These are phyloP conservation scores for Astreopora myriophthalma DNA, from an alignment of 64 coral and sea anemone genomes.

Conservation along the genomic window DNA sequence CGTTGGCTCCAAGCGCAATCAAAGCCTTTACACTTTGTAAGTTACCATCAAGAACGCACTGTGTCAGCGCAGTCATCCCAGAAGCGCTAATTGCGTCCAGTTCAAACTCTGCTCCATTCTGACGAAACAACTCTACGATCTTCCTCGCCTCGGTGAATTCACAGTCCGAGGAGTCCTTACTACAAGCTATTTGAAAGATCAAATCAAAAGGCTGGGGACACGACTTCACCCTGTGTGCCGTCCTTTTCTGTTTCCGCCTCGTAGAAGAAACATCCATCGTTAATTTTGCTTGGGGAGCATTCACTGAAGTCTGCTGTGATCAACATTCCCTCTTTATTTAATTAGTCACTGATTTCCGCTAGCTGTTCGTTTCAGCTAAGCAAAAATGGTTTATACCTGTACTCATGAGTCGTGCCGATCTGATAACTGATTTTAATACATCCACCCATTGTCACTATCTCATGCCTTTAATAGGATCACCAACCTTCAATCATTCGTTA, in stretches of 20 bases:
- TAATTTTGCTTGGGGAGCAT: background rate
- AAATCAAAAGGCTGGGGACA: conserved; percentile 70
- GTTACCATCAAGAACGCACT: conserved; percentile 67
- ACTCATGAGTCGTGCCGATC: too few relatives aligned
- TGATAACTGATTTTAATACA: too few relatives aligned
- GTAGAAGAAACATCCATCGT: background rate
- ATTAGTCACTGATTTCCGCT: background rate
- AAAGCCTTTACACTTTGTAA: conserved; percentile 55
- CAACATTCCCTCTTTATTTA: background rate
- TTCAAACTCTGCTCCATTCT: conserved; percentile 11
- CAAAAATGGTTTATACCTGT: too few relatives aligned
- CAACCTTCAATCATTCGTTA: too few relatives aligned
- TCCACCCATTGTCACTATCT: too few relatives aligned
- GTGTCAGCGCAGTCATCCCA: conserved; percentile 71
- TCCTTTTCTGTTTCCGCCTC: background rate
- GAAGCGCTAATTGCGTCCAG: conserved; percentile 60
- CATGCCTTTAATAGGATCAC: too few relatives aligned
- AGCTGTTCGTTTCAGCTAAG: too few relatives aligned
- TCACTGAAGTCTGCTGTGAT: background rate
- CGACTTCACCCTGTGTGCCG: conserved; percentile 5
- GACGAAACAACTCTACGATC: conserved; percentile 6
- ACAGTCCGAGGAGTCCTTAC: conserved; percentile 12
- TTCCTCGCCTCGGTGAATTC: conserved; percentile 50
- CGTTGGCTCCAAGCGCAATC: conserved; percentile 63
- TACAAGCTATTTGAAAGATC: conserved; percentile 52